These are phyloP conservation scores for Pagrus major DNA, from an alignment of 2,113 vertebrate genomes.

Conservation along the genomic window DNA sequence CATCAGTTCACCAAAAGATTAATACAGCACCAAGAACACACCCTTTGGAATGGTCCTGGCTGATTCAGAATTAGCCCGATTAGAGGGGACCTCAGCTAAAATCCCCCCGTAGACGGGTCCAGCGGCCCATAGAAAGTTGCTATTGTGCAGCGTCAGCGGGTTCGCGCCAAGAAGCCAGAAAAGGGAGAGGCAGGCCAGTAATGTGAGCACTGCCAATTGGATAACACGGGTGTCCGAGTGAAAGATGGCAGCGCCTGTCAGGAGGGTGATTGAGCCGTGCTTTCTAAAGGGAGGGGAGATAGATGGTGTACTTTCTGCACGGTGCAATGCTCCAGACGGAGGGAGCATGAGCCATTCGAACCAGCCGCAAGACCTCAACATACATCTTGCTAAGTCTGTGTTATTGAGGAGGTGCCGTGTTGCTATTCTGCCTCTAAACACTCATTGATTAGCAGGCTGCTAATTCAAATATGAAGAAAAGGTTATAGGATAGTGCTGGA, in stretches of 20 bases:
- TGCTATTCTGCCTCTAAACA: constrained; percentile 12
- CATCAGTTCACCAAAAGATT: constrained; percentile 82
- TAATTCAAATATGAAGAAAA: not conserved
- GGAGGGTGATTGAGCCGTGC: constrained; percentile 65
- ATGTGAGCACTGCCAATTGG: constrained; percentile 69
- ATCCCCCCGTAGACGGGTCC: constrained; percentile 56
- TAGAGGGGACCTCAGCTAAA: constrained; percentile 67
- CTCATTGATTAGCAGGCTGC: not conserved
- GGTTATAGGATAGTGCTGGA: not conserved
- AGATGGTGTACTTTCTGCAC: constrained; percentile 39
- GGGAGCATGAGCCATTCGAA: constrained; percentile 20
- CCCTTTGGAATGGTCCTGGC: constrained; percentile 68
- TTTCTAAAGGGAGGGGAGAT: constrained; percentile 47
- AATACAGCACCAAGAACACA: constrained; percentile 68
- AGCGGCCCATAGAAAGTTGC: constrained; percentile 65
- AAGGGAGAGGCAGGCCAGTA: constrained; percentile 41
- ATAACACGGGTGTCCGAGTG: constrained; percentile 66
- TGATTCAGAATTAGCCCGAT: constrained; percentile 72
- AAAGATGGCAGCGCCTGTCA: constrained; percentile 69
- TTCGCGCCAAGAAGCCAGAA: constrained; percentile 47
- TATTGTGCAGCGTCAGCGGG: constrained; percentile 74
- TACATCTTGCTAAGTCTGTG: constrained; percentile 30
- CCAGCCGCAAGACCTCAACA: constrained; percentile 14
- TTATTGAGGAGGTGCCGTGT: constrained; percentile 44
- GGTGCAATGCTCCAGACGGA: constrained; percentile 28